Conservation (phyloP, 2,113 vertebrate species). For the Dolichotis patagonum region DNA sequence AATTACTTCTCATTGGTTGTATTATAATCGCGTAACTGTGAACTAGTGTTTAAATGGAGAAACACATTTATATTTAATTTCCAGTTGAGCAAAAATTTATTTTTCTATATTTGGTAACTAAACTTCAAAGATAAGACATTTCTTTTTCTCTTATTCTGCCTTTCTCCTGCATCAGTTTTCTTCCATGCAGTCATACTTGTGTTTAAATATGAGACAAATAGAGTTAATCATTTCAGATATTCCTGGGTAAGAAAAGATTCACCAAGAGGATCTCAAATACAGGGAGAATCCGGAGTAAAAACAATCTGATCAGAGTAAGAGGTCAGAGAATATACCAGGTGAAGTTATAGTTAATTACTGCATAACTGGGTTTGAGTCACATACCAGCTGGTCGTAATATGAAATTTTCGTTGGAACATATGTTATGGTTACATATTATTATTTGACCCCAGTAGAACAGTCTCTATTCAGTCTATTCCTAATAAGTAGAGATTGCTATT, state of each 20-base stretch:
- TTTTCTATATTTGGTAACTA: neutral
- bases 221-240: neutral
- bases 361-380: neutral
- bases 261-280: neutral
- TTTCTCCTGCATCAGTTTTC: neutral
- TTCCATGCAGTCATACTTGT: neutral
- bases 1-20: neutral
- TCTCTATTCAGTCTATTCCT: neutral
- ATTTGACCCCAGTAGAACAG: neutral
- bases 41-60: neutral
- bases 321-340: neutral
- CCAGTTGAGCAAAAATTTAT: neutral
- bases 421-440: neutral
- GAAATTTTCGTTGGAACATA: neutral
- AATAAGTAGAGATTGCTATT: too few relatives aligned
- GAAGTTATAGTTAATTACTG: neutral
- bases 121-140: constrained; percentile 4
- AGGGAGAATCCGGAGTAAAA: constrained; percentile 12
- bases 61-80: constrained; percentile 35
- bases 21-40: neutral
- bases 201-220: neutral
- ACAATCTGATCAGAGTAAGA: constrained; percentile 36
- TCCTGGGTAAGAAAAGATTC: neutral
- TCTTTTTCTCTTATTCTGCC: neutral
- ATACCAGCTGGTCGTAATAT: neutral